Conservation (phyloP, 1,140 invertebrate genomes). For the Acyrthosiphon pisum region DNA sequence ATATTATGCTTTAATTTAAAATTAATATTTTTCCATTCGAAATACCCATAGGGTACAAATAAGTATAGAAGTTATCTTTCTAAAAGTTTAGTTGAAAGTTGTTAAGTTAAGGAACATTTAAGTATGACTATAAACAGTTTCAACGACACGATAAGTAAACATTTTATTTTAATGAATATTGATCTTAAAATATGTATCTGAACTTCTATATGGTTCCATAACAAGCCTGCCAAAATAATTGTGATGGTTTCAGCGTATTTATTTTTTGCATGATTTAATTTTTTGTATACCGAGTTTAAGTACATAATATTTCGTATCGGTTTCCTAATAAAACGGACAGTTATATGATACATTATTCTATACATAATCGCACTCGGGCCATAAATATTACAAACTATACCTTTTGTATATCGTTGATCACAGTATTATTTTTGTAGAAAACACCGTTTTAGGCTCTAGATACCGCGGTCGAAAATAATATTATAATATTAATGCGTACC, state of each 20-base stretch:
- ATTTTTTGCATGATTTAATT: too few relatives aligned
- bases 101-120: neutral
- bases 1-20: neutral
- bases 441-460: neutral
- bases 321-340: neutral
- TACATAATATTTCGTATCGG: neutral
- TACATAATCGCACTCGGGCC: neutral
- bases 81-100: neutral
- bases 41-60: too few relatives aligned
- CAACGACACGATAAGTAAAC: too few relatives aligned
- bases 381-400: neutral
- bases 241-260: neutral
- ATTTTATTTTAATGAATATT: neutral
- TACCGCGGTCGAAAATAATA: neutral
- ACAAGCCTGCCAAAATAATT: neutral
- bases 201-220: too few relatives aligned
- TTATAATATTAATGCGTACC: neutral
- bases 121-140: too few relatives aligned
- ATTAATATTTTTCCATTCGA: neutral
- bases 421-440: neutral
- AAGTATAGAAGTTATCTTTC: neutral
- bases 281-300: too few relatives aligned
- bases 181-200: too few relatives aligned
- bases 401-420: neutral
- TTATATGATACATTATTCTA: neutral